Percentiles rank a stretch among this genome's conserved stretches.
These are phyloP conservation scores for Paedocypris micromegethes DNA, from an alignment of 2,797 vertebrate species.

Conservation along the genomic window DNA sequence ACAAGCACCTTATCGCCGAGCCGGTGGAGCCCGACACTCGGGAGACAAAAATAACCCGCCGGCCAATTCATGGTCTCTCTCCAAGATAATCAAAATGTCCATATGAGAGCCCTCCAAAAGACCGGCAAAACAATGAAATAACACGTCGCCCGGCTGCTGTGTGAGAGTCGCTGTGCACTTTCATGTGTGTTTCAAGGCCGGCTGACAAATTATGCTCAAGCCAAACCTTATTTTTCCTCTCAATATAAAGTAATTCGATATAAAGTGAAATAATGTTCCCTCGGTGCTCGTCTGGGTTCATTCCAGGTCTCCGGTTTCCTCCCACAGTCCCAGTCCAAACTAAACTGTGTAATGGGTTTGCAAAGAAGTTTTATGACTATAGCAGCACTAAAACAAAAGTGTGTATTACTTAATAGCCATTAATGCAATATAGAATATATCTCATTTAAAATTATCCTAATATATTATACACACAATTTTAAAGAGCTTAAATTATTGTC, in stretches of 20 bases:
- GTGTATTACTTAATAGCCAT: too few species aligned
- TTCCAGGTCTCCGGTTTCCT: too few species aligned
- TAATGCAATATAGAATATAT: too few species aligned
- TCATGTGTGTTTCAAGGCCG: constrained; percentile 21
- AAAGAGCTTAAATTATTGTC: too few species aligned
- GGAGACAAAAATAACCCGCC: constrained; percentile 16
- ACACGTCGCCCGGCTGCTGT: constrained; percentile 21
- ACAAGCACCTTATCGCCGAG: constrained; percentile 11
- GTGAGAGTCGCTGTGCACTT: constrained; percentile 1
- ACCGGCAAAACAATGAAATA: constrained; percentile 27
- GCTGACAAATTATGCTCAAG: constrained; percentile 6
- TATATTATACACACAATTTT: too few species aligned
- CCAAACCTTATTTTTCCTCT: background rate
- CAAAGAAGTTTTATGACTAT: too few species aligned
- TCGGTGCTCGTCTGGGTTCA: too few species aligned
- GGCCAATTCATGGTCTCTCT: constrained; percentile 3
- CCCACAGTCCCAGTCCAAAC: too few species aligned
- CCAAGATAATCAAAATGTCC: constrained; percentile 24
- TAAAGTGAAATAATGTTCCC: too few species aligned
- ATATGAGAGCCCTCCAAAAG: constrained; percentile 22
- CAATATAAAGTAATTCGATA: background rate
- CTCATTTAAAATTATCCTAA: too few species aligned
- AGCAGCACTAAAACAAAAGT: too few species aligned
- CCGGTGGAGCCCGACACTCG: background rate
- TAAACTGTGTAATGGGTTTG: too few species aligned